phyloP scores from a whole-genome alignment of 2,888 invertebrate species.

The Isoperla grammatica region DNA sequence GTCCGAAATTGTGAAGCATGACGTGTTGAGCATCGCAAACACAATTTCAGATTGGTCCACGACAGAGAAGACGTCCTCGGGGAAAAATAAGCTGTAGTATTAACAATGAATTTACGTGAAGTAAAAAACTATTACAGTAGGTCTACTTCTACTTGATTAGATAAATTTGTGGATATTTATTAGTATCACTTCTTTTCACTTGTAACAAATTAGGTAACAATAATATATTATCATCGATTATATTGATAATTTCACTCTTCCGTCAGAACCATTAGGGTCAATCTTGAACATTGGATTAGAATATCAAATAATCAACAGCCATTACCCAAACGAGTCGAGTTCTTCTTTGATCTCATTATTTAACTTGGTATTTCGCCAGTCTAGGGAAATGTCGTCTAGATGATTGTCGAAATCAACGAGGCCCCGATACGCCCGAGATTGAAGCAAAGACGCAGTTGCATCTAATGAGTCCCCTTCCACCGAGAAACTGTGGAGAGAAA shows the following conservation, averaged over 20 bases:
- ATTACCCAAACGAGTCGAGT: slow-evolving; percentile 23
- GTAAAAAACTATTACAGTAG: too few species aligned
- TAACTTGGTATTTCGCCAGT: slow-evolving; percentile 79
- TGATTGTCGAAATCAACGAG: slow-evolving; percentile 97
- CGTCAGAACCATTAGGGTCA: slow-evolving; percentile 39
- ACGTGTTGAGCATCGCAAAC: too few species aligned
- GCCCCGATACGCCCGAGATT: slow-evolving; percentile 56
- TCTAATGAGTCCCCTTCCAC: slow-evolving; percentile 48
- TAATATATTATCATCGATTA: slow-evolving; percentile 7
- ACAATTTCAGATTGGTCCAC: too few species aligned
- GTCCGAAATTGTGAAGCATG: too few species aligned
- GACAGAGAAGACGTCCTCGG: too few species aligned
- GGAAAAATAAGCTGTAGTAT: too few species aligned
- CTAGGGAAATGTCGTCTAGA: slow-evolving; percentile 79
- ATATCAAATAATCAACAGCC: slow-evolving; percentile 4
- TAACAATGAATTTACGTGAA: too few species aligned
- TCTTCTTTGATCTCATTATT: slow-evolving; percentile 53
- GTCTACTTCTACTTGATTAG: too few species aligned
- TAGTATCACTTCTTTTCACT: neutral
- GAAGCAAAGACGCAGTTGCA: slow-evolving; percentile 65
- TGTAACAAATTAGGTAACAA: slow-evolving; percentile 4
- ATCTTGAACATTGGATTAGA: neutral
- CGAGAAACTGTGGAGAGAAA: slow-evolving; percentile 20
- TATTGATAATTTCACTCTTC: slow-evolving; percentile 21
- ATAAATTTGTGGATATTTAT: slow-evolving; percentile 4